Evolutionary conservation across 64 coral and sea anemone species (phyloP).

Genomic region (Porites lutea): DNA sequence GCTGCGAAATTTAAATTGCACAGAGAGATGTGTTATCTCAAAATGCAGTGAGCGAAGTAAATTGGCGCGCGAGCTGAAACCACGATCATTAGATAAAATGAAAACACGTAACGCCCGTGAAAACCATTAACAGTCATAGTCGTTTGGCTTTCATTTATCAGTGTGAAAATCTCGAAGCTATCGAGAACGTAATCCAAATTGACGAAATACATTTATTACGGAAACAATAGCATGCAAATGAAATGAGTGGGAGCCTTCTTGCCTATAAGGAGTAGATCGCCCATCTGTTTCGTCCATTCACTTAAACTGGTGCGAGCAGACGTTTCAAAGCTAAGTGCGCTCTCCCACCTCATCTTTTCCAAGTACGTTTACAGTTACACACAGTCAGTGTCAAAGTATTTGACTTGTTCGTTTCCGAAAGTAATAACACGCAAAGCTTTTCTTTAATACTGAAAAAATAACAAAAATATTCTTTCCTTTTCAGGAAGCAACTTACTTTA

Average conservation of each 20-base stretch:
- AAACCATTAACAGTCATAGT: conserved; percentile 36
- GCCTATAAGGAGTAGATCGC: neutral
- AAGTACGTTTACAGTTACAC: neutral
- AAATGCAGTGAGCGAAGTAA: neutral
- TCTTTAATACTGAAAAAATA: no score
- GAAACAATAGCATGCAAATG: conserved; percentile 34
- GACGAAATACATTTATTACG: conserved; percentile 16
- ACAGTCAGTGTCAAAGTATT: no score
- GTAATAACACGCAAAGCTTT: no score
- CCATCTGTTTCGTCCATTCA: neutral
- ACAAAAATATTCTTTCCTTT: no score
- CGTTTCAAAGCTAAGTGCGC: neutral
- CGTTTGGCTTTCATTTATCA: neutral
- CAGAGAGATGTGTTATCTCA: conserved; percentile 5
- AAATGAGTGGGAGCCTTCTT: neutral
- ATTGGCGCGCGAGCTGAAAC: neutral
- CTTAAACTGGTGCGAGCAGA: neutral
- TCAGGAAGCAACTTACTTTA: no score
- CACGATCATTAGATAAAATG: conserved; percentile 18
- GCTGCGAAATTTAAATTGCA: conserved; percentile 36
- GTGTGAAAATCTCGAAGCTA: conserved; percentile 11
- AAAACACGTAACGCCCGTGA: neutral
- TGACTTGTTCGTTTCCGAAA: neutral
- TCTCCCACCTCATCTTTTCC: neutral
- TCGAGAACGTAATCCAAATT: conserved; percentile 27